A percentile compares a stretch with the other conserved stretches of the same genome.
phyloP scores from a whole-genome alignment of 2,113 vertebrate species.

The Xenotilapia longispinis region DNA sequence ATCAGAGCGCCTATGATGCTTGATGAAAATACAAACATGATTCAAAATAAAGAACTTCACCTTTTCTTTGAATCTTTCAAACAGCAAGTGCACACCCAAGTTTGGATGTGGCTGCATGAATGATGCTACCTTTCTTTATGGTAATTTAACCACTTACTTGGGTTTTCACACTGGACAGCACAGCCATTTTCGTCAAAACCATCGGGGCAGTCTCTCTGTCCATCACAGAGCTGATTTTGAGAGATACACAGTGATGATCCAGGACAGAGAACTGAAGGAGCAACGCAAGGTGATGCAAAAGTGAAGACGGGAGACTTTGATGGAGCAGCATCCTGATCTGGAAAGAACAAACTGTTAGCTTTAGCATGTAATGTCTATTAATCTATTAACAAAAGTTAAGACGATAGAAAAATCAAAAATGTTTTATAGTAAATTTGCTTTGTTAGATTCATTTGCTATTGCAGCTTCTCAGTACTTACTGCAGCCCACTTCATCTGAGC shows the following conservation, averaged over 20 bases:
- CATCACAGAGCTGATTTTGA: slow-evolving; percentile 74
- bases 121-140: not conserved
- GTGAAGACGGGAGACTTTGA: not conserved
- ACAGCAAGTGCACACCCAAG: not conserved
- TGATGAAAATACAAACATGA: not conserved
- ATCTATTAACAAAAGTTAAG: not conserved
- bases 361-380: not conserved
- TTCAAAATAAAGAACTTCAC: not conserved
- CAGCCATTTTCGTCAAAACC: slow-evolving; percentile 79
- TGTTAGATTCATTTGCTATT: not conserved
- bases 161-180: slow-evolving; percentile 55
- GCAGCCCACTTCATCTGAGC: too few species aligned
- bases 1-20: not conserved
- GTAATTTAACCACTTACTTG: slow-evolving; percentile 52
- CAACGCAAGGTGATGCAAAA: slow-evolving; percentile 44
- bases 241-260: slow-evolving; percentile 69
- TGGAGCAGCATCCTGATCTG: not conserved
- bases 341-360: not conserved
- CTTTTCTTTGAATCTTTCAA: not conserved
- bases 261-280: slow-evolving; percentile 66
- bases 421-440: not conserved
- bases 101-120: not conserved
- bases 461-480: not conserved
- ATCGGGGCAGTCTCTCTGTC: slow-evolving; percentile 76
- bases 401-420: fast-evolving